phyloP scores from a whole-genome alignment of 2,888 invertebrate species.

The Anticlea derivata region DNA sequence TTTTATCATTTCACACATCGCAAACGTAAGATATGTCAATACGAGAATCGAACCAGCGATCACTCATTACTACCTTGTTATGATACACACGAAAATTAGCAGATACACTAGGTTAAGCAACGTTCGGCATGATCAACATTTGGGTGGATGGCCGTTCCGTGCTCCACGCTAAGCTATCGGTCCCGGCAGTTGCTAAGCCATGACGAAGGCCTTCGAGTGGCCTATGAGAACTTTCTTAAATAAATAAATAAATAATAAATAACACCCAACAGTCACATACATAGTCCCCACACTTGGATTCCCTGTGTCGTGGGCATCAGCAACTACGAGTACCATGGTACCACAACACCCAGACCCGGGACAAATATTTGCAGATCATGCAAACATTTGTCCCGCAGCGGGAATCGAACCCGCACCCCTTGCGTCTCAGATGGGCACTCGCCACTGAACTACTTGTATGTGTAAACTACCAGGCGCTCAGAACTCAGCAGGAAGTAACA shows the following conservation, averaged over 20 bases:
- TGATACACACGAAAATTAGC: no score
- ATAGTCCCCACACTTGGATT: no score
- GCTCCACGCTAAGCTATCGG: not conserved
- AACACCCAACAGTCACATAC: no score
- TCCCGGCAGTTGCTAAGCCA: not conserved
- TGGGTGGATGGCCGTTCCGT: not conserved
- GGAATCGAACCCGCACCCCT: no score
- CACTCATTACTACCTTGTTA: not conserved
- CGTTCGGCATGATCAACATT: not conserved
- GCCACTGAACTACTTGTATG: no score
- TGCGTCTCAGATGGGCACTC: no score
- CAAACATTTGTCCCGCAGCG: no score
- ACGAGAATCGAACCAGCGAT: conserved; percentile 13
- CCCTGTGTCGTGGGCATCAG: no score
- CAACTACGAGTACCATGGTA: no score
- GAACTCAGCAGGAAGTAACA: conserved; percentile 1
- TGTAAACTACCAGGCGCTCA: conserved; percentile 12
- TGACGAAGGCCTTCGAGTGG: not conserved
- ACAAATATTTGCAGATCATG: no score
- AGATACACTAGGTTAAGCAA: not conserved
- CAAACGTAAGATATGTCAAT: conserved; percentile 15
- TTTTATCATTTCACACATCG: not conserved
- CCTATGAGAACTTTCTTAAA: not conserved
- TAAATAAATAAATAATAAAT: no score
- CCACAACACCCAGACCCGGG: no score